These are phyloP conservation scores for Onthophagus sagittarius DNA, from an alignment of 2,888 invertebrate species.

Conservation along the genomic window DNA sequence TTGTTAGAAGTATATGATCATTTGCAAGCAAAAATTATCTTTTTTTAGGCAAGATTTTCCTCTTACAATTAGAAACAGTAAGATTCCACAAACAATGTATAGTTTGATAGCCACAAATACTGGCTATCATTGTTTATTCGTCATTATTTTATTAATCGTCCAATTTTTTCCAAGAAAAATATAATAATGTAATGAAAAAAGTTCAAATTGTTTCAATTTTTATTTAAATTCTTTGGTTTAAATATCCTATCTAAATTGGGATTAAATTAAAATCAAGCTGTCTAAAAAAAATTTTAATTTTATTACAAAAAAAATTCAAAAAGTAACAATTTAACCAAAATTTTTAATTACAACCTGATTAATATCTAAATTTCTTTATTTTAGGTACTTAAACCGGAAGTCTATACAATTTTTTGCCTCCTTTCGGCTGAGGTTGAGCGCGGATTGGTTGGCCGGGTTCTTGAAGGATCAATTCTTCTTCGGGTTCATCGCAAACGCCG, in stretches of 20 bases:
- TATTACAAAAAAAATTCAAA: conserved; percentile 8
- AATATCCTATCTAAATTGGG: neutral
- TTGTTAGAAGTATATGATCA: no score
- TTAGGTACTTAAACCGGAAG: conserved; percentile 22
- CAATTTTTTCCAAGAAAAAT: no score
- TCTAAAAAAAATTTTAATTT: neutral
- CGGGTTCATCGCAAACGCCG: conserved; percentile 61
- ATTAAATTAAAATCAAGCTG: neutral
- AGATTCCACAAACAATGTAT: no score
- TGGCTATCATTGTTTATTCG: no score
- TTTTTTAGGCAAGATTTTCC: no score
- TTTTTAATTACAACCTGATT: conserved; percentile 16
- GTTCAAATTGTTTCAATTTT: no score
- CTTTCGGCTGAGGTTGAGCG: conserved; percentile 14
- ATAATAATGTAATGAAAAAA: no score
- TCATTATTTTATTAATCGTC: no score
- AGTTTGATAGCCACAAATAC: no score
- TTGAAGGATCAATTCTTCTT: conserved; percentile 34
- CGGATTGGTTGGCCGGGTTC: conserved; percentile 20
- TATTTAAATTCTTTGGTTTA: no score
- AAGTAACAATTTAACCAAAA: neutral
- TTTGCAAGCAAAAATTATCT: no score
- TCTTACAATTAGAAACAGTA: no score
- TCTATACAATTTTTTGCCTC: conserved; percentile 27
- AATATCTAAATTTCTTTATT: conserved; percentile 17